phyloP scores from a whole-genome alignment of 2,888 invertebrate species.

The Pristionchus mayeri region DNA sequence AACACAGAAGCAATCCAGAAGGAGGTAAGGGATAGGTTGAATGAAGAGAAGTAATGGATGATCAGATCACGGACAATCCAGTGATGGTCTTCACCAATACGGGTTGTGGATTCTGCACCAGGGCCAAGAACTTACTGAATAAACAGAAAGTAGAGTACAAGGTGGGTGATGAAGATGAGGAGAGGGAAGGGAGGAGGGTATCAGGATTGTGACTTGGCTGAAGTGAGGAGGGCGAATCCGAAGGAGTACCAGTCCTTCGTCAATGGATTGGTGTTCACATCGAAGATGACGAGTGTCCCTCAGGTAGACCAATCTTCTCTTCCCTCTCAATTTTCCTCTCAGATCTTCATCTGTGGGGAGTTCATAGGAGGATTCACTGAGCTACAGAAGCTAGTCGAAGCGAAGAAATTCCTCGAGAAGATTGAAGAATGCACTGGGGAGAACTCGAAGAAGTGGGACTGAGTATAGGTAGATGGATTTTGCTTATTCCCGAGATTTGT shows the following conservation, averaged over 20 bases:
- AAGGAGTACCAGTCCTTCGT: slow-evolving; percentile 61
- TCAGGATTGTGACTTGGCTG: slow-evolving; percentile 60
- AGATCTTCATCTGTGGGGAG: slow-evolving; percentile 67
- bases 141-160: slow-evolving; percentile 55
- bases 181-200: neutral
- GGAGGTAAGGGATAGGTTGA: neutral
- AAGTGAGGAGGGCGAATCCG: slow-evolving; percentile 58
- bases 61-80: slow-evolving; percentile 56
- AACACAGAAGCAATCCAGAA: slow-evolving; percentile 33
- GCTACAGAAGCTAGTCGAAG: slow-evolving; percentile 63
- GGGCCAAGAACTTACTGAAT: slow-evolving; percentile 57
- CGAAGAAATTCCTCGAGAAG: slow-evolving; percentile 58
- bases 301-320: slow-evolving; percentile 53
- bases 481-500: slow-evolving; percentile 1
- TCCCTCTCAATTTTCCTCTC: neutral
- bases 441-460: slow-evolving; percentile 17
- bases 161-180: too few species aligned
- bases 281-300: slow-evolving; percentile 62
- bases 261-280: slow-evolving; percentile 64
- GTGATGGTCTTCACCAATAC: slow-evolving; percentile 61
- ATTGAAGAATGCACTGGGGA: slow-evolving; percentile 48
- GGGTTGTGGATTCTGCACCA: slow-evolving; percentile 59
- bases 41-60: neutral
- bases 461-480: neutral
- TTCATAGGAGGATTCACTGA: slow-evolving; percentile 71